Evolutionary conservation across 1,140 invertebrate species (phyloP), one percentile per base, ranked within the genome.

Genomic region (Hesperophylax magnus): DNA sequence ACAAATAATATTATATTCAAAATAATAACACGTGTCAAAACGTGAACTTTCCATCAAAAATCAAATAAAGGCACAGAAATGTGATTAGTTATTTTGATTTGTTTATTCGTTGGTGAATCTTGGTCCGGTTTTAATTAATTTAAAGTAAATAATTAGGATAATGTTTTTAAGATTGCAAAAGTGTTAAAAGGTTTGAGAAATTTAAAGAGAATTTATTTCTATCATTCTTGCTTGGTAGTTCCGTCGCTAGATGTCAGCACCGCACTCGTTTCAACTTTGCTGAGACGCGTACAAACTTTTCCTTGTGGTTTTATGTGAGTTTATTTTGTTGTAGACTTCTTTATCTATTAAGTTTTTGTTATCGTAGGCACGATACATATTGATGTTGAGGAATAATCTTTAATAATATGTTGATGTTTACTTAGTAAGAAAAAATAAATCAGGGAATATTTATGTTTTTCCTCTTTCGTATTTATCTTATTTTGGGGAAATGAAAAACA

Each of bases 371-470:
- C 20, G 65, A 69, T 69, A 69, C 65, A 69, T 69, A 69, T 69
- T 69, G 65, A 69, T 69, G 65, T n/a, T 18, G 20, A 47, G n/a
- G 65, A 69, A 69, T 69, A 69, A 69, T 69, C 65, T 69, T 69
- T 69, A 69, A 69, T 69, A 69, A 69, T 69, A 69, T 69, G 65
- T 69, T 63, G n/a, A 63, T 63, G n/a, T 24, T 69, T 69, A 18
- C 65, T 69, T 52, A 47, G 65, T 69, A 47, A 5, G 22, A 18
- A n/a, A 18, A 47, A 69, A 69, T 69, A 69, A 69, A 69, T 47
- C 65, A 69, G 3, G n/a, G 65, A 47, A 39, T 69, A 52, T 69
- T 69, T 65, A 22, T 60, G 56, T 60, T 60, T 60, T 60, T 60
- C 18, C 61, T 17, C 20, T 22, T 63, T n/a, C 34, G n/a, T 69